Evolutionary conservation across 1,140 invertebrate genomes (phyloP).

Genomic region (Proctacanthus coquilletti): DNA sequence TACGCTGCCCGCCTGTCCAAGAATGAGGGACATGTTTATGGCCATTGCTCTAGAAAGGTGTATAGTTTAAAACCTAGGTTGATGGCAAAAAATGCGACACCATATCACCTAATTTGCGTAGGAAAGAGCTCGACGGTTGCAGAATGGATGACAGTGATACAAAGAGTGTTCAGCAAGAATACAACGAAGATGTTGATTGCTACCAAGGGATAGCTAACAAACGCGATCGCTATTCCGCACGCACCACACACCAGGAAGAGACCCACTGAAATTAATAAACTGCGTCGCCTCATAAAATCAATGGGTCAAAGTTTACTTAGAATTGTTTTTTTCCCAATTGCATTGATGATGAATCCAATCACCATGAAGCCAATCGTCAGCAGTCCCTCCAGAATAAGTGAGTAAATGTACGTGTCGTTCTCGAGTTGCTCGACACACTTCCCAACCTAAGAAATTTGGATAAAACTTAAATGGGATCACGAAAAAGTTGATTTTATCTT

Average conservation of each 20-base stretch:
- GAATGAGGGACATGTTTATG: conserved; percentile 17
- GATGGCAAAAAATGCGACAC: background rate
- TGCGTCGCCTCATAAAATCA: too few species aligned
- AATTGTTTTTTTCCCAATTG: too few species aligned
- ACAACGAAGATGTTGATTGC: conserved; percentile 9
- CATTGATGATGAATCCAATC: too few species aligned
- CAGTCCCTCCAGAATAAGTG: too few species aligned
- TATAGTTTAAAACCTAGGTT: conserved; percentile 2
- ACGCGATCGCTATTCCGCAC: conserved; percentile 6
- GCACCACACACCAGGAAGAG: conserved; percentile 6
- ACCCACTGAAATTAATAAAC: too few species aligned
- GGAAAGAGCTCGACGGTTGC: conserved; percentile 19
- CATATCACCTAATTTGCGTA: conserved; percentile 15
- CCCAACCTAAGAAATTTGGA: too few species aligned
- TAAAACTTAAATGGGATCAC: too few species aligned
- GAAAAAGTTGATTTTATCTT: too few species aligned
- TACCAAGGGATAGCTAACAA: conserved; percentile 6
- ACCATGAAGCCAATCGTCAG: too few species aligned
- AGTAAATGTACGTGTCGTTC: too few species aligned
- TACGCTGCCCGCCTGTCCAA: conserved; percentile 16
- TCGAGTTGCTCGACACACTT: too few species aligned
- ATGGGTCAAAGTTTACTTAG: too few species aligned
- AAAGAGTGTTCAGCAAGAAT: conserved; percentile 11
- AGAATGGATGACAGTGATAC: conserved; percentile 15
- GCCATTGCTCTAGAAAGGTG: conserved; percentile 15